Conservation (phyloP, 2,113 vertebrate genomes). For the Verasper variegatus region DNA sequence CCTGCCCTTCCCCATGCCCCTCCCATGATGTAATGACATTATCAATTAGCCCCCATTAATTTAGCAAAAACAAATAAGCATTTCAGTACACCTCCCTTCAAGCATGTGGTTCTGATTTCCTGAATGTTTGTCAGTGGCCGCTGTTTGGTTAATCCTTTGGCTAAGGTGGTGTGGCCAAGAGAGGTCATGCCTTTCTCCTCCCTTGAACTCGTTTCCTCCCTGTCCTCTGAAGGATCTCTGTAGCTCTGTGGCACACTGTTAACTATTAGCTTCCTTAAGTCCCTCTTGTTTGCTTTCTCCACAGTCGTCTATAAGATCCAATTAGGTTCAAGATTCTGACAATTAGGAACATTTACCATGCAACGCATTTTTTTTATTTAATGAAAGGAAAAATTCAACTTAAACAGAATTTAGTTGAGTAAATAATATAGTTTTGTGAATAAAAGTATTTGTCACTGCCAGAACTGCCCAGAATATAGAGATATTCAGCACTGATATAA, state of each 20-base stretch:
- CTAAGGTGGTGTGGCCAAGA: conserved; percentile 71
- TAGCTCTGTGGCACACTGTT: conserved; percentile 12
- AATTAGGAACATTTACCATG: neutral
- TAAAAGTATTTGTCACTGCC: neutral
- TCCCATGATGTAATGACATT: conserved; percentile 83
- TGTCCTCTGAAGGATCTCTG: conserved; percentile 41
- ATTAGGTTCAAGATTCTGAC: neutral
- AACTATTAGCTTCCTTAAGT: conserved; percentile 18
- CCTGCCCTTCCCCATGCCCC: conserved; percentile 71
- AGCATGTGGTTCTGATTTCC: conserved; percentile 86
- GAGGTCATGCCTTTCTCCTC: conserved; percentile 79
- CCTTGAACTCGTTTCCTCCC: conserved; percentile 48
- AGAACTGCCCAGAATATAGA: neutral
- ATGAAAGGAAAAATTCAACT: neutral
- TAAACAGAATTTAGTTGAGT: neutral
- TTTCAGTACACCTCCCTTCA: conserved; percentile 66
- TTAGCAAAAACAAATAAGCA: conserved; percentile 86
- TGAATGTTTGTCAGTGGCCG: conserved; percentile 79
- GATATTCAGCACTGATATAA: neutral
- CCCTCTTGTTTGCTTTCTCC: neutral
- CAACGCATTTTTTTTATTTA: neutral
- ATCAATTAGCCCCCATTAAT: conserved; percentile 88
- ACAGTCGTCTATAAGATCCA: neutral
- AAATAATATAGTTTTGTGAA: neutral
- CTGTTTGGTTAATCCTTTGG: conserved; percentile 82